These are phyloP conservation scores for Zosterops pallidus DNA, from an alignment of 2,113 vertebrate genomes.

Conservation along the genomic window DNA sequence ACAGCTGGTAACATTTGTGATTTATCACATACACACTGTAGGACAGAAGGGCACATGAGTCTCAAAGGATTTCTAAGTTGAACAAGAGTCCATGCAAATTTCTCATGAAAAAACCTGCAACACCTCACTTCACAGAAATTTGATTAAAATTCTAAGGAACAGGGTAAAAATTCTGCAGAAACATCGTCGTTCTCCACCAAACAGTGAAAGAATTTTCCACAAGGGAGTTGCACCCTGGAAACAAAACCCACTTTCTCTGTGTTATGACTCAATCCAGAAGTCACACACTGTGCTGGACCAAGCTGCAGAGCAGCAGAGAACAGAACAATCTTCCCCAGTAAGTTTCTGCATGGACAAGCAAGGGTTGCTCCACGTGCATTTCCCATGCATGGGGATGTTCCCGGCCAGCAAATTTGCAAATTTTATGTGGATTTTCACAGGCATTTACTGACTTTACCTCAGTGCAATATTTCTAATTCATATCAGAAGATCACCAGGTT, in stretches of 20 bases:
- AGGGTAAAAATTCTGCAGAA: background rate
- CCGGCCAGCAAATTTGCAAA: background rate
- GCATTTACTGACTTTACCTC: background rate
- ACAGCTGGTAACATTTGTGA: background rate
- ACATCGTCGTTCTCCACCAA: background rate
- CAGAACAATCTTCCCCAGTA: background rate
- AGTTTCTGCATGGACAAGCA: background rate
- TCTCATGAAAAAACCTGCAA: background rate
- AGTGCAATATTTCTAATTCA: background rate
- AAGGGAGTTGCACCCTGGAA: background rate
- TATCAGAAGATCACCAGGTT: background rate
- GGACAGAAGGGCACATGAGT: background rate
- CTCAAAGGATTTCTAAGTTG: background rate
- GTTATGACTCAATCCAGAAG: background rate
- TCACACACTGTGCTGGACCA: background rate
- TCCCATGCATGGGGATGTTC: fast-evolving
- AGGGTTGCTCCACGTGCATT: background rate
- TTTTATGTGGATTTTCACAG: background rate
- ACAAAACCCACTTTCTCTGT: background rate
- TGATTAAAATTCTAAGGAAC: background rate
- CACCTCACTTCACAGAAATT: background rate
- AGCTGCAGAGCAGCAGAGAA: background rate
- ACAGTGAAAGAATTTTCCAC: background rate
- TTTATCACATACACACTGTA: background rate
- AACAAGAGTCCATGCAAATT: background rate